Evolutionary conservation across 2,888 invertebrate species (phyloP).

Genomic region (Hyposoter dolosus): DNA sequence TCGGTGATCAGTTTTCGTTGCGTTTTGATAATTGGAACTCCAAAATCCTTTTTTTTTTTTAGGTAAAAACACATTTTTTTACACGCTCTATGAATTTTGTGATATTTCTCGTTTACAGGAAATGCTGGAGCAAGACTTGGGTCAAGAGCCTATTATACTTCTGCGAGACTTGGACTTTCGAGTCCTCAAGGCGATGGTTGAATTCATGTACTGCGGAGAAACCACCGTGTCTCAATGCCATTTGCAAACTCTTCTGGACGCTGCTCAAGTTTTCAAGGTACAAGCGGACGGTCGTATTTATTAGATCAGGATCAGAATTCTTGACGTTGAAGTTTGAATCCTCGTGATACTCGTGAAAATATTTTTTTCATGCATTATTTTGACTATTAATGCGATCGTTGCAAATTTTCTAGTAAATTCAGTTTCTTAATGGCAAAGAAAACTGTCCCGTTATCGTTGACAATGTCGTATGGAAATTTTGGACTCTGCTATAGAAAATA

Average conservation of each 20-base stretch:
- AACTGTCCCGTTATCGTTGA: no score
- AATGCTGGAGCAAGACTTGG: conserved; percentile 84
- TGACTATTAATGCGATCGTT: no score
- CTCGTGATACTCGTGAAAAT: no score
- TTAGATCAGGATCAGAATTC: neutral
- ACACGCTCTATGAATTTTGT: neutral
- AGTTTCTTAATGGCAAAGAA: no score
- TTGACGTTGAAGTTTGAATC: no score
- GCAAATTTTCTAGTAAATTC: no score
- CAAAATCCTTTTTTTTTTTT: neutral
- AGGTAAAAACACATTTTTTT: neutral
- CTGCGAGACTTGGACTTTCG: conserved; percentile 90
- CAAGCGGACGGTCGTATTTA: neutral
- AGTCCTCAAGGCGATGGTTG: conserved; percentile 90
- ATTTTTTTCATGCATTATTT: no score
- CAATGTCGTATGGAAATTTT: no score
- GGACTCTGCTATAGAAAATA: no score
- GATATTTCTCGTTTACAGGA: conserved; percentile 75
- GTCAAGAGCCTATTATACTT: conserved; percentile 85
- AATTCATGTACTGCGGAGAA: conserved; percentile 92
- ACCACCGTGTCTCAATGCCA: conserved; percentile 89
- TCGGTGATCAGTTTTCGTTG: no score
- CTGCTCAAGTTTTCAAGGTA: conserved; percentile 90
- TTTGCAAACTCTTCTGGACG: conserved; percentile 89
- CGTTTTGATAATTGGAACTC: no score